phyloP scores from a whole-genome alignment of 2,888 invertebrate genomes.

The Germaria angustata region DNA sequence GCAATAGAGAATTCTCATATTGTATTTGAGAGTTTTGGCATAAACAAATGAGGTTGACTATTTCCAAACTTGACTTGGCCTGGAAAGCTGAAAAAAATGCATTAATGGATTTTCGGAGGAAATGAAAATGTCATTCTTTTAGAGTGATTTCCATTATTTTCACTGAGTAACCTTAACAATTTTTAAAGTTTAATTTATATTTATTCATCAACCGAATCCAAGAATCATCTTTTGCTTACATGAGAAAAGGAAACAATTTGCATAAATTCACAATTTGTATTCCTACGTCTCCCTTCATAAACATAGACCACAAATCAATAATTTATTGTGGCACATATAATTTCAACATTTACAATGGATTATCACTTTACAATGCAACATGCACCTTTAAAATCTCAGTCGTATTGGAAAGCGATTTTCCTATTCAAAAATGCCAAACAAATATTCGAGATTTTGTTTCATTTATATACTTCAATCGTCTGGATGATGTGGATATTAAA shows the following conservation, averaged over 20 bases:
- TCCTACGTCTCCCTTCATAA: background rate
- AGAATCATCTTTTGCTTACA: background rate
- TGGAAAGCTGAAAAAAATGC: too few species aligned
- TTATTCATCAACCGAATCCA: too few species aligned
- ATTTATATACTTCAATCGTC: conserved; percentile 17
- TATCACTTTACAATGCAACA: background rate
- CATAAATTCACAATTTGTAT: background rate
- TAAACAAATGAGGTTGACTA: too few species aligned
- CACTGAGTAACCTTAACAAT: too few species aligned
- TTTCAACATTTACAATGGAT: background rate
- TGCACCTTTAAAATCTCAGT: background rate
- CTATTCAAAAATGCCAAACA: background rate
- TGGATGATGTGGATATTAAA: conserved; percentile 5
- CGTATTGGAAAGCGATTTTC: background rate
- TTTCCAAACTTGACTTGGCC: too few species aligned
- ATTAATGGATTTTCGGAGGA: too few species aligned
- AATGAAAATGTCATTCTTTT: too few species aligned
- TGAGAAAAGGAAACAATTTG: background rate
- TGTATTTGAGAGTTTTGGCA: too few species aligned
- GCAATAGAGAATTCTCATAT: too few species aligned
- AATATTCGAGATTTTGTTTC: conserved; percentile 8
- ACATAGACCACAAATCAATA: conserved; percentile 36
- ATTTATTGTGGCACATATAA: conserved; percentile 5
- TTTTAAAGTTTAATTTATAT: too few species aligned
- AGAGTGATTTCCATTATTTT: too few species aligned